Conservation (phyloP, 2,113 vertebrate genomes). For the Irena cyanogastra region DNA sequence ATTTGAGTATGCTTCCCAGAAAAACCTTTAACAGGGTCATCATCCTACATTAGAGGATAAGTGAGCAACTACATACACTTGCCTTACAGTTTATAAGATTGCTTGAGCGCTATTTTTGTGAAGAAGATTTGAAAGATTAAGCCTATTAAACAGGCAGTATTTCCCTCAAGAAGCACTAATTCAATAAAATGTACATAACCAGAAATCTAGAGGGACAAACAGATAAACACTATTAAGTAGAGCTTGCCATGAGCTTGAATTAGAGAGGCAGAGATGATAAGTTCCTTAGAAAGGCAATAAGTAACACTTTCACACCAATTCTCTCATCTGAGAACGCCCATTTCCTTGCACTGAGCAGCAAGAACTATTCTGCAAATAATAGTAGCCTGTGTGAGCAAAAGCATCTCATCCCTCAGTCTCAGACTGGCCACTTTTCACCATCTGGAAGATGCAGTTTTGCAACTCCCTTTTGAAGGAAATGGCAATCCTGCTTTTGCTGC, state of each 20-base stretch:
- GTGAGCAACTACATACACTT: not conserved
- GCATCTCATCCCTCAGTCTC: not conserved
- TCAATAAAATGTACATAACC: not conserved
- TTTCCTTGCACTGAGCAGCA: not conserved
- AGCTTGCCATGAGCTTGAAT: not conserved
- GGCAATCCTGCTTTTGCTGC: not conserved
- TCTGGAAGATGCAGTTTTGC: not conserved
- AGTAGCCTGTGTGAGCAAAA: not conserved
- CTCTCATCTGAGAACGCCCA: not conserved
- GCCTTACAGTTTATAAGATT: not conserved
- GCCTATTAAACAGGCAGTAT: not conserved
- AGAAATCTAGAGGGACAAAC: not conserved
- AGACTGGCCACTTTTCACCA: not conserved
- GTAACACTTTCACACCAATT: not conserved
- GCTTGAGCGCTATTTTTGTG: not conserved
- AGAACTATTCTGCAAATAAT: not conserved
- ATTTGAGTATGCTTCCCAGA: not conserved
- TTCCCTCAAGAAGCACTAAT: not conserved
- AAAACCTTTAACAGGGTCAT: not conserved
- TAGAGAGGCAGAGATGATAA: not conserved
- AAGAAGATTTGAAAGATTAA: not conserved
- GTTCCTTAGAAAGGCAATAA: not conserved
- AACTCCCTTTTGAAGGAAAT: not conserved
- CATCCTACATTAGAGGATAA: not conserved
- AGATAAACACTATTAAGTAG: not conserved